Percentiles rank a stretch among this genome's conserved stretches.
Evolutionary conservation across 2,113 vertebrate genomes (phyloP).

Genomic region (Caloenas nicobarica): DNA sequence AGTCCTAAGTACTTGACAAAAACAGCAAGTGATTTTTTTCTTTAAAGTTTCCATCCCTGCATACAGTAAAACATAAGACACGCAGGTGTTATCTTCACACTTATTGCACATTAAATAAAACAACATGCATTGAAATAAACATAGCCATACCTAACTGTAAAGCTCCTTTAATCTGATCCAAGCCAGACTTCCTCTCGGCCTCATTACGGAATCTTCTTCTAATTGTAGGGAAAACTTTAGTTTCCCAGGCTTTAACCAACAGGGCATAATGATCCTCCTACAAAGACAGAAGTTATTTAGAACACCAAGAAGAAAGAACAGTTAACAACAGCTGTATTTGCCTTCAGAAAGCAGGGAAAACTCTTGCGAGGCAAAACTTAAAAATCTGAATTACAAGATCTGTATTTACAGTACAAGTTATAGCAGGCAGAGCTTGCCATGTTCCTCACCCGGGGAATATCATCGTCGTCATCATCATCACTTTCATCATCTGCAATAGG

Average conservation of each 20-base stretch:
- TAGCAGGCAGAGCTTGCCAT: not conserved
- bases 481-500: constrained; percentile 95
- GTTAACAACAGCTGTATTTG: not conserved
- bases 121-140: not conserved
- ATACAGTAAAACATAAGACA: not conserved
- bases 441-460: constrained; percentile 87
- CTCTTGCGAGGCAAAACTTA: not conserved
- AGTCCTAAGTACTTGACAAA: not conserved
- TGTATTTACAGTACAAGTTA: not conserved
- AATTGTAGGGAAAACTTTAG: constrained; percentile 97
- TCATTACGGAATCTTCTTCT: constrained; percentile 97
- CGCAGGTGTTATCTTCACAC: not conserved
- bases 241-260: constrained; percentile 98
- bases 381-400: not conserved
- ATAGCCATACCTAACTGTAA: constrained; percentile 87
- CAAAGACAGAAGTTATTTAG: not conserved
- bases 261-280: constrained; percentile 98
- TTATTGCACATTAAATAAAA: not conserved
- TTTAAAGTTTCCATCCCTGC: not conserved
- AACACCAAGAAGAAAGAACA: not conserved
- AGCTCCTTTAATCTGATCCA: constrained; percentile 98
- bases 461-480: constrained; percentile 94
- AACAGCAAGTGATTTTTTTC: not conserved
- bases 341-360: not conserved
- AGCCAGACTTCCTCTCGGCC: constrained; percentile 94